phyloP scores from a whole-genome alignment of 2,888 invertebrate genomes.

The Smittia aterrima region DNA sequence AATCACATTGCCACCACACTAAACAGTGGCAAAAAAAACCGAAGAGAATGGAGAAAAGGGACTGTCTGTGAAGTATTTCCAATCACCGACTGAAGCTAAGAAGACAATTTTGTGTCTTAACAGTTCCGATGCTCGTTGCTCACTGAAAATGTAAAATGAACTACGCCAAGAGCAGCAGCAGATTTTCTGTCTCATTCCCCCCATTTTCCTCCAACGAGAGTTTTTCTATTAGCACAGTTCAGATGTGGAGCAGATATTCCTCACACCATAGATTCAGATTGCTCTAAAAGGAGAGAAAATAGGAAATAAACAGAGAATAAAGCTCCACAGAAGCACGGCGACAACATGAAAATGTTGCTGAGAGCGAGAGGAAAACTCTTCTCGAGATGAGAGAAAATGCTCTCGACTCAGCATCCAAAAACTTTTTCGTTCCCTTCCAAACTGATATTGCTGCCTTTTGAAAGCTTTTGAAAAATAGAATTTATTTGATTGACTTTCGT shows the following conservation, averaged over 20 bases:
- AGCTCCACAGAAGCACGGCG: background rate
- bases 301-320: constrained; percentile 11
- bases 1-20: constrained; percentile 4
- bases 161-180: constrained; percentile 17
- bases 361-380: too few species aligned
- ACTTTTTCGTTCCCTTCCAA: too few species aligned
- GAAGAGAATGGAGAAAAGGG: background rate
- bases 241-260: background rate
- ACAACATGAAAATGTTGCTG: too few species aligned
- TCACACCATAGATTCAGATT: background rate
- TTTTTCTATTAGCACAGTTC: background rate
- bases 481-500: too few species aligned
- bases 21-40: background rate
- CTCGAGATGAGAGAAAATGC: too few species aligned
- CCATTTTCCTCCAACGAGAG: background rate
- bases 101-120: constrained; percentile 26
- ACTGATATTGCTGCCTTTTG: too few species aligned
- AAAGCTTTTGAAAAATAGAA: too few species aligned
- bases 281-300: constrained; percentile 7
- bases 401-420: too few species aligned
- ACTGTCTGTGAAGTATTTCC: background rate
- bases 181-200: background rate
- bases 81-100: background rate
- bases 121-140: constrained; percentile 19
- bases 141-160: constrained; percentile 31